These are phyloP conservation scores for Ciona savignyi DNA, from an alignment of 23 tunicate genomes.

Conservation along the genomic window DNA sequence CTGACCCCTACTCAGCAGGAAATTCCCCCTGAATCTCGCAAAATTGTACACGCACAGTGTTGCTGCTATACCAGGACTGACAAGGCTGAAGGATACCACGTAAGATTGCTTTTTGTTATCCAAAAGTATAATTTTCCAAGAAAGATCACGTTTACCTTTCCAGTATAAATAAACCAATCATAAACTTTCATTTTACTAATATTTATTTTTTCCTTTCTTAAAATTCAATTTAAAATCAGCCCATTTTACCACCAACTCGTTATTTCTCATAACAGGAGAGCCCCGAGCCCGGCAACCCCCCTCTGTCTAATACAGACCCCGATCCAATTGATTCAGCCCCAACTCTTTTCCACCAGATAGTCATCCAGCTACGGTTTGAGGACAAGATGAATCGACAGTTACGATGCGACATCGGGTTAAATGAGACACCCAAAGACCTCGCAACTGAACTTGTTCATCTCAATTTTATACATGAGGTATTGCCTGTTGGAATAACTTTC, in stretches of 20 bases:
- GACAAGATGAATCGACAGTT: slow-evolving; percentile 89
- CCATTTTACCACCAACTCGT: background rate
- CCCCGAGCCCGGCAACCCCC: background rate
- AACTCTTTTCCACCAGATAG: slow-evolving; percentile 28
- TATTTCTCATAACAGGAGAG: background rate
- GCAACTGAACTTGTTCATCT: slow-evolving; percentile 53
- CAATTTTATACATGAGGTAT: slow-evolving; percentile 64
- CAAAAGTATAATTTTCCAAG: too few relatives aligned
- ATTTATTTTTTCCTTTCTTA: background rate
- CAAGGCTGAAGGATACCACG: slow-evolving; percentile 38
- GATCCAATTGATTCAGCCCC: background rate
- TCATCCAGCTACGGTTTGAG: slow-evolving; percentile 83
- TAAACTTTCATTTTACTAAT: too few relatives aligned
- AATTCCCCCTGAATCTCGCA: slow-evolving; percentile 56
- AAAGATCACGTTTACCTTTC: too few relatives aligned
- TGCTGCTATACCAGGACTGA: slow-evolving; percentile 52
- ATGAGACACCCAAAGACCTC: slow-evolving; percentile 43
- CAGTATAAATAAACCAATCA: too few relatives aligned
- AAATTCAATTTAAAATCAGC: background rate
- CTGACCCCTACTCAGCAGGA: slow-evolving; percentile 27
- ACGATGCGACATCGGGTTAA: slow-evolving; percentile 54
- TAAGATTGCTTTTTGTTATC: too few relatives aligned
- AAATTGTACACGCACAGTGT: slow-evolving; percentile 71
- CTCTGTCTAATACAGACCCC: background rate
- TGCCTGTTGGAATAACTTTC: background rate